Evolutionary conservation across 2,797 vertebrate genomes (phyloP).

Genomic region (Chanos chanos): DNA sequence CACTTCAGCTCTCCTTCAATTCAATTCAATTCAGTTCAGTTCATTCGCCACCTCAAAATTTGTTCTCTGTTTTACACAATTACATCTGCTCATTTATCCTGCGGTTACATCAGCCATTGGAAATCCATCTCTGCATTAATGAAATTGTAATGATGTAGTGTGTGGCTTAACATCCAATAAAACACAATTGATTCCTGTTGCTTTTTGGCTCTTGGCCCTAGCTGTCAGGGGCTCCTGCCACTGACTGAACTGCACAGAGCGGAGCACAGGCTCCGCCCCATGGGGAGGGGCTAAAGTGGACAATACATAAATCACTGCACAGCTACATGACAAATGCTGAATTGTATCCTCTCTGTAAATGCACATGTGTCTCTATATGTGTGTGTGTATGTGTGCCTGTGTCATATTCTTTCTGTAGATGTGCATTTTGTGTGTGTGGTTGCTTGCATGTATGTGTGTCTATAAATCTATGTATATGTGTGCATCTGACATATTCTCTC

Average conservation of each 20-base stretch:
- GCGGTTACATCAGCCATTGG: slow-evolving; percentile 71
- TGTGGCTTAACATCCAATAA: slow-evolving; percentile 67
- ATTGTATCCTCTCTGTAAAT: no score
- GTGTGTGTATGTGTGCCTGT: no score
- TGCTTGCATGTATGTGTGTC: no score
- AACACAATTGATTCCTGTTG: slow-evolving; percentile 73
- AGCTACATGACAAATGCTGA: no score
- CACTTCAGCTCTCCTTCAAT: no score
- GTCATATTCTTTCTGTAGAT: no score
- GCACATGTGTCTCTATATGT: no score
- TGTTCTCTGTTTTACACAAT: slow-evolving; percentile 68
- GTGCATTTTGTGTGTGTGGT: no score
- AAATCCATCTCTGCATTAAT: slow-evolving; percentile 73
- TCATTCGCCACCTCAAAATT: slow-evolving; percentile 18
- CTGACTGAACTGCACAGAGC: slow-evolving; percentile 44
- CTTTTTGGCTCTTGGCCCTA: slow-evolving; percentile 59
- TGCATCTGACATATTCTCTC: no score
- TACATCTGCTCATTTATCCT: slow-evolving; percentile 63
- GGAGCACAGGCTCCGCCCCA: slow-evolving; percentile 6
- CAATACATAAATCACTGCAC: no score
- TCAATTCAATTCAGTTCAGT: no score
- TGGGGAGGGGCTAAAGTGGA: slow-evolving; percentile 4
- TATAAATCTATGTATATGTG: no score
- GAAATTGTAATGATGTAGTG: slow-evolving; percentile 77
- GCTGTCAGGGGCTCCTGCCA: slow-evolving; percentile 50